These are phyloP conservation scores for Theodoxus fluviatilis DNA, from an alignment of 2,888 invertebrate species.

Conservation along the genomic window DNA sequence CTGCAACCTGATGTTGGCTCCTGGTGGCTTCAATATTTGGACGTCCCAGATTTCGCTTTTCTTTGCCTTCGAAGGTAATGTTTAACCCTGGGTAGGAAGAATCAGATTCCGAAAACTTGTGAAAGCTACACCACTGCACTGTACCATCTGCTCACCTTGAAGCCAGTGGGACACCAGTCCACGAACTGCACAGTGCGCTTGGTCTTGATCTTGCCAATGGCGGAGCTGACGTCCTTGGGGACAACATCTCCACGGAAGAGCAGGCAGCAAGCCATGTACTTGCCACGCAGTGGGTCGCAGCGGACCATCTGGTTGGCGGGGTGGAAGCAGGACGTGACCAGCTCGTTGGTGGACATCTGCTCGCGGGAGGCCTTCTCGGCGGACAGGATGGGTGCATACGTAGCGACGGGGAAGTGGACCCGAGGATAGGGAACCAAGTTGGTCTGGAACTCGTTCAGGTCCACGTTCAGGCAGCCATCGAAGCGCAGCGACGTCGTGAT, in stretches of 20 bases:
- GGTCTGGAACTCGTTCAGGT: constrained; percentile 68
- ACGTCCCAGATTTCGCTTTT: background rate
- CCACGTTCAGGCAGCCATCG: constrained; percentile 68
- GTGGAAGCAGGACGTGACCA: constrained; percentile 61
- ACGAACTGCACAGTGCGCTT: constrained; percentile 79
- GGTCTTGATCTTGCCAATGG: constrained; percentile 81
- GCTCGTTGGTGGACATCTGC: constrained; percentile 68
- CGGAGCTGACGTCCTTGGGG: constrained; percentile 62
- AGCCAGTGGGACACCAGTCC: constrained; percentile 75
- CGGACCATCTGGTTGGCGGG: constrained; percentile 64
- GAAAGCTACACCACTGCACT: no score
- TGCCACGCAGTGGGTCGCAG: constrained; percentile 63
- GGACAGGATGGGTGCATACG: constrained; percentile 29
- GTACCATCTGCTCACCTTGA: constrained; percentile 72
- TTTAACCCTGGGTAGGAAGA: no score
- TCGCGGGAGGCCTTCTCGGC: constrained; percentile 83
- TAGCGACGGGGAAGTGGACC: constrained; percentile 29
- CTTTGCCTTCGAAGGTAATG: background rate
- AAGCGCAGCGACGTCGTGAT: constrained; percentile 64
- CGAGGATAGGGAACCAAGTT: constrained; percentile 51
- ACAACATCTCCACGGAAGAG: constrained; percentile 64
- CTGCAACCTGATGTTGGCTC: background rate
- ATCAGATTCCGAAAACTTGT: no score
- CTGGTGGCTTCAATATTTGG: background rate
- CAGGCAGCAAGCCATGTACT: constrained; percentile 69